Percentiles rank a stretch among this genome's conserved stretches.
These are phyloP conservation scores for Acanthacorydalis orientalis DNA, from an alignment of 2,888 invertebrate genomes.

Conservation along the genomic window DNA sequence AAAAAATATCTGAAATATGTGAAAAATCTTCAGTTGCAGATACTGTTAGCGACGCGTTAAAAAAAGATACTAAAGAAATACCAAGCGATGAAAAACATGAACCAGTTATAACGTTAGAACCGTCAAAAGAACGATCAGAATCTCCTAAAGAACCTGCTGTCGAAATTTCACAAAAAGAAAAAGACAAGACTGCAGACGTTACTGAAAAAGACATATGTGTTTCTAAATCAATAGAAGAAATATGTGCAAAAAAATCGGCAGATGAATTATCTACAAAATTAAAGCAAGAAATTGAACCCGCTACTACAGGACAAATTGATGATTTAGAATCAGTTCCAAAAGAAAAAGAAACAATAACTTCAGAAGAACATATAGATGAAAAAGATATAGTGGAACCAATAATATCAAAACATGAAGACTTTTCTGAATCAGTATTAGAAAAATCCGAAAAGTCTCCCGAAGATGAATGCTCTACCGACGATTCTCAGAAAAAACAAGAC, in stretches of 20 bases:
- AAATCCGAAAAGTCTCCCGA: too few relatives aligned
- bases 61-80: conserved; percentile 9
- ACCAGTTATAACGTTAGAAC: neutral
- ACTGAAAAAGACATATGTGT: conserved; percentile 9
- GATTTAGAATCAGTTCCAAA: too few relatives aligned
- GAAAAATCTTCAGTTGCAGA: neutral
- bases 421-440: too few relatives aligned
- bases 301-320: neutral
- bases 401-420: too few relatives aligned
- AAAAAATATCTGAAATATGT: neutral
- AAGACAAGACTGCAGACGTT: conserved; percentile 32
- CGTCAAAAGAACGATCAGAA: too few relatives aligned
- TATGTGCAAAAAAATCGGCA: conserved; percentile 3
- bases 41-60: neutral
- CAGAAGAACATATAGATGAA: too few relatives aligned
- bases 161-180: conserved; percentile 11
- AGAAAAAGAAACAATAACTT: too few relatives aligned
- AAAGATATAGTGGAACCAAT: too few relatives aligned
- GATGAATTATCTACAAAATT: neutral
- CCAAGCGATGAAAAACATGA: conserved; percentile 2
- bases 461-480: too few relatives aligned
- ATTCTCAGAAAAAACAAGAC: too few relatives aligned
- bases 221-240: conserved; percentile 11
- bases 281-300: neutral
- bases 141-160: neutral